Percentiles rank a stretch among this genome's conserved stretches.
These are phyloP conservation scores for Conomelus anceps DNA, from an alignment of 2,888 invertebrate genomes.

Conservation along the genomic window DNA sequence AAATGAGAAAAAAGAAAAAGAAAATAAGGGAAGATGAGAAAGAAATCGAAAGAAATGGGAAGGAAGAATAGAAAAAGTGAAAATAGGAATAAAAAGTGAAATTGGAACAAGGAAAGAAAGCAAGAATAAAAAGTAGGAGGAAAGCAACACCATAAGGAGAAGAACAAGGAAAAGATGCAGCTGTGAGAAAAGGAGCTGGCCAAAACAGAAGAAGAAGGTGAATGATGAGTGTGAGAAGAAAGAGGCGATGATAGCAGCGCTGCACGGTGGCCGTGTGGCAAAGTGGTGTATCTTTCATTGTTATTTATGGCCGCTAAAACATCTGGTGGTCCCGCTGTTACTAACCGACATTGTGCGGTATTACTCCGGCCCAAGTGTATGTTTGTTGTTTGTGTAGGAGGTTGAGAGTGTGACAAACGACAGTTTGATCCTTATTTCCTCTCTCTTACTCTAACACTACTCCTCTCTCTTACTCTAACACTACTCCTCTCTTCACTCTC, in stretches of 20 bases:
- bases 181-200: not conserved
- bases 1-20: not conserved
- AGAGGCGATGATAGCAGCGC: not conserved
- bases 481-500: not conserved
- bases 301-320: not conserved
- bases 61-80: not conserved
- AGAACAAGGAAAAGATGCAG: not conserved
- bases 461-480: not conserved
- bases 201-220: not conserved
- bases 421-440: not conserved
- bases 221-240: too few species aligned
- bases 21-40: not conserved
- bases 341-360: not conserved
- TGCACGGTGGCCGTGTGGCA: not conserved
- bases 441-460: not conserved
- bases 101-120: not conserved
- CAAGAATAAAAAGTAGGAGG: not conserved
- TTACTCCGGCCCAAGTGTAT: not conserved
- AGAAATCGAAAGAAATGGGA: not conserved
- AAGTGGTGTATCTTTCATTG: not conserved
- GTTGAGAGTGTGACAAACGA: not conserved
- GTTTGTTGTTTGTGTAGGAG: not conserved
- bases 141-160: not conserved
- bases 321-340: not conserved
- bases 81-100: not conserved